Evolutionary conservation across 2,888 invertebrate species (phyloP), one percentile per base, ranked within the genome.

Genomic region (Oscheius sp.): DNA sequence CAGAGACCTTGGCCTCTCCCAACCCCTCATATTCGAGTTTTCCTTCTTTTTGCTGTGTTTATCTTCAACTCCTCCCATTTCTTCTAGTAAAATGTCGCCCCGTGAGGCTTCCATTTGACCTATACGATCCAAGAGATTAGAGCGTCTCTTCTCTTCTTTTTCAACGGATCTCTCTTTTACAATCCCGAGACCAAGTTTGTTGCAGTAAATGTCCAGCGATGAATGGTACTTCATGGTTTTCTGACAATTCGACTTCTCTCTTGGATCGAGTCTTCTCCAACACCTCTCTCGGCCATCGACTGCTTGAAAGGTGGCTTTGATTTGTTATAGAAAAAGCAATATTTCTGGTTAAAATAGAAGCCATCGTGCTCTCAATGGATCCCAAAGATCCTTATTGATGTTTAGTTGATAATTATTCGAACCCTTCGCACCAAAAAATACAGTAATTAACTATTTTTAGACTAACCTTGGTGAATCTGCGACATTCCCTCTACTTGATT

Each of bases 401-500:
- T n/a, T n/a, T n/a, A n/a, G n/a, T n/a, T n/a, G n/a, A n/a, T n/a
- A n/a, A n/a, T n/a, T n/a, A n/a, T n/a, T n/a, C n/a, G n/a, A n/a
- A n/a, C n/a, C n/a, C n/a, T n/a, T n/a, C n/a, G n/a, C n/a, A n/a
- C n/a, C n/a, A n/a, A n/a, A n/a, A n/a, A n/a, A n/a, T n/a, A n/a
- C n/a, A n/a, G 45, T 17, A 39, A 15, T 3, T 53, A 31, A 55
- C 17, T 15, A 2, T 5, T 17, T 72, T 29, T 66, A 76, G 78
- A 15, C 58, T 79, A 33, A 79, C 79, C 3, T 45, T 76, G 10
- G 79, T 76, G 6, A 85, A 85, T 69, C 75, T 85, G 3, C 82
- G 85, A 10, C 82, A 83, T 68, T 79, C 82, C 6, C 83, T 84
- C 71, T 85, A 85, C 70, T 72, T 85, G n/a, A 80, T 86, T 25